Conservation (phyloP, 2,113 vertebrate genomes). For the Gallinago undulata region DNA sequence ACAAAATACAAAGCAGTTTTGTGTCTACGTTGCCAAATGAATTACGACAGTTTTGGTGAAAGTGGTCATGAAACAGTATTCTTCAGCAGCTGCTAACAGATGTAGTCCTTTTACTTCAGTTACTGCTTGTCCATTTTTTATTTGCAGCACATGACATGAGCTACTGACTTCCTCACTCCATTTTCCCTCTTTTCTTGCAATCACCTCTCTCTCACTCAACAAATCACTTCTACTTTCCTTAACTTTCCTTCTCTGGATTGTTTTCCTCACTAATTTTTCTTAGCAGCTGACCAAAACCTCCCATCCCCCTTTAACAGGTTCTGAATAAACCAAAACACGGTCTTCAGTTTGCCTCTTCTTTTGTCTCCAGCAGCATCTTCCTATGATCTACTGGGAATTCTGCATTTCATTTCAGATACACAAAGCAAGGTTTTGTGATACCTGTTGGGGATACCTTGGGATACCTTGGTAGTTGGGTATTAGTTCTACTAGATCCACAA, state of each 20-base stretch:
- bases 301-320: not conserved
- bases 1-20: not conserved
- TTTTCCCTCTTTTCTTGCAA: not conserved
- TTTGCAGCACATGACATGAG: not conserved
- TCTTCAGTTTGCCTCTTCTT: not conserved
- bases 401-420: not conserved
- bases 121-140: not conserved
- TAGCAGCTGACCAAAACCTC: not conserved
- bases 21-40: not conserved
- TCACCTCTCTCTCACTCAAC: not conserved
- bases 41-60: not conserved
- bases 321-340: not conserved
- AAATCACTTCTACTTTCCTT: not conserved
- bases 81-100: not conserved
- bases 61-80: not conserved
- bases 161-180: not conserved
- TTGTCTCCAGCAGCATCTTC: not conserved
- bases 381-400: not conserved
- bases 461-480: not conserved
- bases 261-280: not conserved
- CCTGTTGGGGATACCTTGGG: not conserved
- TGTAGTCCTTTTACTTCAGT: not conserved
- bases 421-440: not conserved
- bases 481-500: not conserved
- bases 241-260: not conserved